phyloP scores from a whole-genome alignment of 2,888 invertebrate genomes.

The Tromatobia lineatoria region DNA sequence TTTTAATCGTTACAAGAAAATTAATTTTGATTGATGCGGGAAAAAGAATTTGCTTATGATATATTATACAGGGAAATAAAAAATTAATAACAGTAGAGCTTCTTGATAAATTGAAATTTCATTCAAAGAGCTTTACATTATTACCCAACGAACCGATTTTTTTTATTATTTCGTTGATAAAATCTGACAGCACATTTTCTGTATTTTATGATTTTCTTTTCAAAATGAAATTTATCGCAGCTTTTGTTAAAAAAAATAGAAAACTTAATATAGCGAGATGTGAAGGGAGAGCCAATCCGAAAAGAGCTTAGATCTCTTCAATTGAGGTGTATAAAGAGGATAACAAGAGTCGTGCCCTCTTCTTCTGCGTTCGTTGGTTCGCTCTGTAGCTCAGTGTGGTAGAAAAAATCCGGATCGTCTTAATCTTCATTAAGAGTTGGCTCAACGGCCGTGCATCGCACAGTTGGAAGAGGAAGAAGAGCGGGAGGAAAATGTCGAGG shows the following conservation, averaged over 20 bases:
- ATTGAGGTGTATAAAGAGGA: conserved; percentile 28
- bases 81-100: no score
- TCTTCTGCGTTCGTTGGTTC: neutral
- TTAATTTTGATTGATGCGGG: neutral
- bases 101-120: neutral
- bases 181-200: no score
- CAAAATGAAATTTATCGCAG: neutral
- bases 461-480: conserved; percentile 41
- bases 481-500: neutral
- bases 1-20: neutral
- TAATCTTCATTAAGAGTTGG: conserved; percentile 69
- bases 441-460: conserved; percentile 19
- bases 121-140: neutral
- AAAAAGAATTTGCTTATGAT: neutral
- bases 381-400: neutral
- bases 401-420: conserved; percentile 68
- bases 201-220: neutral
- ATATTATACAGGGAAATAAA: neutral
- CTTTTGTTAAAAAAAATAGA: neutral
- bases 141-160: no score
- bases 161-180: no score
- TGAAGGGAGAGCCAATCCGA: neutral
- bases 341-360: conserved; percentile 23
- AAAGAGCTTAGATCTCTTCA: neutral
- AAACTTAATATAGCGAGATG: conserved; percentile 1